phyloP scores from a whole-genome alignment of 2,797 vertebrate species.

The Anguilla obscura region DNA sequence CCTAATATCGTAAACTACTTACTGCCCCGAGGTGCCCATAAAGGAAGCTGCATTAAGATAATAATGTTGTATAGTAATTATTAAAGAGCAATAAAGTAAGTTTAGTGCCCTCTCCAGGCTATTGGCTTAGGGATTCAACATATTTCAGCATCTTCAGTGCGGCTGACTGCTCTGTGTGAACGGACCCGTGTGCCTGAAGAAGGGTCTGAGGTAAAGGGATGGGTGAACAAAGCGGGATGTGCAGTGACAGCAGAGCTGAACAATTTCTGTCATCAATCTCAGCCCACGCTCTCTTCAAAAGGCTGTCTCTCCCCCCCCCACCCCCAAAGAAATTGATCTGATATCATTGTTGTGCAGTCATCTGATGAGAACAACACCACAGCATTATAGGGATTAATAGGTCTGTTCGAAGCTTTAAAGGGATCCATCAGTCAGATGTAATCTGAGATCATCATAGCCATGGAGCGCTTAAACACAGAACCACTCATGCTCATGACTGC shows the following conservation, averaged over 20 bases:
- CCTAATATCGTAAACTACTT: conserved; percentile 61
- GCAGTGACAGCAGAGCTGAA: background rate
- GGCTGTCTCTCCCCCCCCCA: background rate
- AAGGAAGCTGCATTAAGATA: conserved; percentile 67
- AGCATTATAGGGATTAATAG: background rate
- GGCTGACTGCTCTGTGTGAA: background rate
- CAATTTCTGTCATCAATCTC: background rate
- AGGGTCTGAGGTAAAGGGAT: background rate
- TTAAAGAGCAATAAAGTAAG: conserved; percentile 69
- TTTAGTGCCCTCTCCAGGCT: conserved; percentile 65
- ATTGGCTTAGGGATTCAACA: conserved; percentile 12
- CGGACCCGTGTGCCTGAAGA: background rate
- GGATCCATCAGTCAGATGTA: background rate
- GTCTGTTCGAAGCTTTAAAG: background rate
- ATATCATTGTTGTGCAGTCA: conserved; percentile 5
- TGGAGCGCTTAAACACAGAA: background rate
- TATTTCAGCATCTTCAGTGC: background rate
- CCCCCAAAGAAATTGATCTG: background rate
- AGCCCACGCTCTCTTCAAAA: background rate
- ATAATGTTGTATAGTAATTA: conserved; percentile 70
- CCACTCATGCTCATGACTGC: conserved; percentile 29
- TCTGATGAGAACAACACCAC: background rate
- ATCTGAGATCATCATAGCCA: background rate
- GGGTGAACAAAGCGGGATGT: background rate
- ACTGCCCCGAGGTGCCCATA: conserved; percentile 62